Base-by-base conservation (phyloP, 2,888 invertebrate species). In the Lagria hirta region DNA sequence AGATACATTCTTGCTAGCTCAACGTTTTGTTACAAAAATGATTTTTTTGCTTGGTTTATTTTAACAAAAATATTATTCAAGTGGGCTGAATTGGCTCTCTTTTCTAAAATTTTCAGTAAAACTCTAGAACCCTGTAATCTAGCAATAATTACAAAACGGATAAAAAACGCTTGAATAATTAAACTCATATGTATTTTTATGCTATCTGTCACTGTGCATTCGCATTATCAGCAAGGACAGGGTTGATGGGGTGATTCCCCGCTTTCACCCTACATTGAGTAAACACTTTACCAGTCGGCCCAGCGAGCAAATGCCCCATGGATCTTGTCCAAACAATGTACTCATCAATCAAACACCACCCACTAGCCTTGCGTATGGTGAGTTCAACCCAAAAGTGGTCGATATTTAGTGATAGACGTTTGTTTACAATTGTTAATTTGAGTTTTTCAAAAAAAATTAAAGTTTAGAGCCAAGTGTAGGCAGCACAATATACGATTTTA, bases 261-360 rank as follows among this genome's bases (percentile, higher is more conserved):
- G 33, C 43, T 51, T 46, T 48, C 44, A 50, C 53, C 54, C 38
- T 41, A 38, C 61, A 60, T 61, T 64, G 57, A 55, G 62, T 56
- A 67, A 67, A 67, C 66, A 66, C 65, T 65, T 64, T 59, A 40
- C 43, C 43, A 37, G 46, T 28, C 35, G 46, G 47, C 35, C 46
- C 57, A 42, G 42, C 36, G 30, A 30, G 38, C 33, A 38, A 60
- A 60, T 61, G 62, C 64, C 60, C 62, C 58, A 58, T 55, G 59
- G 60, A 60, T 63, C 64, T 64, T 65, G 62, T 65, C 61, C 65
- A 67, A 67, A 67, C 67, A 67, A 65, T 65, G 65, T 65, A 65
- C 64, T 66, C 66, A 67, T 67, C 67, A 66, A 67, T 67, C 67
- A 67, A 67, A 67, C 61, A 64, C 64, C 62, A 64, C 60, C 62